Base-by-base conservation (phyloP, 2,888 invertebrate genomes). In the Latrodectus hesperus region DNA sequence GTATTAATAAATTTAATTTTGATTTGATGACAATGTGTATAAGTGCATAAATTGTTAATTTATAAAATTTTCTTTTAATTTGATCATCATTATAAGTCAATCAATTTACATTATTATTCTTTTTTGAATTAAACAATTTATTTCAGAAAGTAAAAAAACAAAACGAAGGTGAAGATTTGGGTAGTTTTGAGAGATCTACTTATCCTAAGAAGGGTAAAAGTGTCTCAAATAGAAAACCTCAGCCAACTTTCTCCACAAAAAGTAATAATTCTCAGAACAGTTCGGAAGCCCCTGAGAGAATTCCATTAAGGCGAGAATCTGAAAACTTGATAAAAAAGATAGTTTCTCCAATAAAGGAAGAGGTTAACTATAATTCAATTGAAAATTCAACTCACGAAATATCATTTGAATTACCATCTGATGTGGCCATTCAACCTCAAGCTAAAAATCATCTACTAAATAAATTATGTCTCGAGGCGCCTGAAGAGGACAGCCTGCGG, bases 101-200 rank as follows among this genome's bases (percentile, higher is more conserved):
- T 6, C 38, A 38, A 38, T 38, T 38, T 38, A 38, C 38, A 38
- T 38, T 38, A 38, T 38, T 38, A 6, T 38, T 38, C 38, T 38
- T 3, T 6, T 6, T 38, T 38, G 38, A 38, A 38, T 6, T 38
- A 38, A 38, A 38, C 38, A 3, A 38, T 38, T 38, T 38, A 6
- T 75, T 68, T 26, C 22, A 88, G 88, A 88, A 88, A 85, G 78
- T 88, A 81, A 88, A 88, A 80, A 88, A 88, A 70, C 88, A 88
- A 78, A 88, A 68, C 55, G 88, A 88, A 55, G 64, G n/a, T 64
- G 88, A 88, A 60, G 85, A 88, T 9, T 52, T 65, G 14, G 55
- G 49, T 17, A 72, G 73, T 17, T 49, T 85, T 11, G 88, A 88
- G 78, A 73, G 85, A 26, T 84, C 88, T 8, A 88, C 88, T 51